phyloP scores from a whole-genome alignment of 2,113 vertebrate species.

The Tamias sibiricus region DNA sequence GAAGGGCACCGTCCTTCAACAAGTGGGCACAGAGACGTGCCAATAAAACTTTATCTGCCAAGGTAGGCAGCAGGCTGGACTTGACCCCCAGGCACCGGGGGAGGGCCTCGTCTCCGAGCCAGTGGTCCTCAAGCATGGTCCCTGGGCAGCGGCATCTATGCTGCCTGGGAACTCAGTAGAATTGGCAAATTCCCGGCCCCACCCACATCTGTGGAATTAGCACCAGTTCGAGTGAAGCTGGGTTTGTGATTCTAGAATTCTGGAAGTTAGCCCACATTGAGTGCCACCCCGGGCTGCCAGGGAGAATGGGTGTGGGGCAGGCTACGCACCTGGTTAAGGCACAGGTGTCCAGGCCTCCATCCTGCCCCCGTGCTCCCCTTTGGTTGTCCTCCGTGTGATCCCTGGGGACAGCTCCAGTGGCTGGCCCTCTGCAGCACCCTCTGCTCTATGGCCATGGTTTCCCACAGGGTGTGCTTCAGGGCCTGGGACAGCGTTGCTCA shows the following conservation, averaged over 20 bases:
- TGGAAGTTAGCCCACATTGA: neutral
- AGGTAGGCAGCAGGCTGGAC: neutral
- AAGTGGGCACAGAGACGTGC: neutral
- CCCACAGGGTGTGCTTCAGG: fast-evolving
- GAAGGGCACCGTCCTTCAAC: neutral
- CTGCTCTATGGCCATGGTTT: neutral
- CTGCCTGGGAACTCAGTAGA: neutral
- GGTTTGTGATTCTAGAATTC: neutral
- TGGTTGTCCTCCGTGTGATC: too few species aligned
- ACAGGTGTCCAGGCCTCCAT: neutral
- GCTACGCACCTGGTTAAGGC: too few species aligned
- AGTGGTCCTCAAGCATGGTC: neutral
- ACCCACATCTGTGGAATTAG: fast-evolving
- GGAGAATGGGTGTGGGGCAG: fast-evolving
- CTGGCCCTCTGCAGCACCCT: neutral
- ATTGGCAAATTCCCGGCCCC: neutral
- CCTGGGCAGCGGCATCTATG: fast-evolving
- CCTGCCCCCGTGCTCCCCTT: neutral
- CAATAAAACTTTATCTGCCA: neutral
- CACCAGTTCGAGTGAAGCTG: too few species aligned
- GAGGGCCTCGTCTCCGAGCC: neutral
- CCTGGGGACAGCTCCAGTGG: too few species aligned
- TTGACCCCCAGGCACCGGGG: neutral
- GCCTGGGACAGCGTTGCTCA: fast-evolving
- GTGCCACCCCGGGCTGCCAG: neutral